Evolutionary conservation across 2,888 invertebrate species (phyloP).

Genomic region (Leucoma salicis): DNA sequence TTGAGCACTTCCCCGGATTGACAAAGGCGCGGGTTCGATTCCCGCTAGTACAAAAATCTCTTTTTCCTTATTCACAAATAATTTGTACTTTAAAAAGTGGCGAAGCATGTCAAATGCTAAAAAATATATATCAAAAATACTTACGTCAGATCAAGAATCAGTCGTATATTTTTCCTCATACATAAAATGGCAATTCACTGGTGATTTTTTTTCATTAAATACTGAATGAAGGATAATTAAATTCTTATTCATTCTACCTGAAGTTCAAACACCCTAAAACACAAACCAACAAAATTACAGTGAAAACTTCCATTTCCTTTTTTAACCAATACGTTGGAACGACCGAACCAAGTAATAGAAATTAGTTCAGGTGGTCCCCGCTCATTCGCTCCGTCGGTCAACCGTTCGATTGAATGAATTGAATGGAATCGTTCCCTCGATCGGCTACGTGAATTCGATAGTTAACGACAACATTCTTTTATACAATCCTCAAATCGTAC

Average conservation of each 20-base stretch:
- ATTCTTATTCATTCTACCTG: constrained; percentile 7
- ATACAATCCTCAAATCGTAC: constrained; percentile 19
- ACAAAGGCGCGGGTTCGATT: no score
- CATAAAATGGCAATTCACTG: no score
- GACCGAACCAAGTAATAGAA: constrained; percentile 43
- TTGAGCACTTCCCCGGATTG: no score
- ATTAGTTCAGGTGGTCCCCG: constrained; percentile 53
- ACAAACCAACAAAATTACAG: constrained; percentile 6
- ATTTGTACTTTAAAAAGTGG: no score
- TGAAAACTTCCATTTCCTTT: constrained; percentile 9
- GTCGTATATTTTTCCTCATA: no score
- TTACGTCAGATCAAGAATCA: no score
- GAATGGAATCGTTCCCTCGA: constrained; percentile 39
- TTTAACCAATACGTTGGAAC: constrained; percentile 31
- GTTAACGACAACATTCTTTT: constrained; percentile 34
- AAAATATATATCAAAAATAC: no score
- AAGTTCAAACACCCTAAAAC: constrained; percentile 7
- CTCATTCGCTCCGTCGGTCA: constrained; percentile 49
- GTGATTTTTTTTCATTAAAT: not conserved
- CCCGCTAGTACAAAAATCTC: no score
- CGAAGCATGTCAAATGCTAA: no score
- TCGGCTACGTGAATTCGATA: constrained; percentile 41
- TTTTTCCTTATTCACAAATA: no score
- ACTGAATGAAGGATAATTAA: constrained; percentile 7
- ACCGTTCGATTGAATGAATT: constrained; percentile 54